Evolutionary conservation across 2,113 vertebrate species (phyloP).

Genomic region (Menidia beryllina): DNA sequence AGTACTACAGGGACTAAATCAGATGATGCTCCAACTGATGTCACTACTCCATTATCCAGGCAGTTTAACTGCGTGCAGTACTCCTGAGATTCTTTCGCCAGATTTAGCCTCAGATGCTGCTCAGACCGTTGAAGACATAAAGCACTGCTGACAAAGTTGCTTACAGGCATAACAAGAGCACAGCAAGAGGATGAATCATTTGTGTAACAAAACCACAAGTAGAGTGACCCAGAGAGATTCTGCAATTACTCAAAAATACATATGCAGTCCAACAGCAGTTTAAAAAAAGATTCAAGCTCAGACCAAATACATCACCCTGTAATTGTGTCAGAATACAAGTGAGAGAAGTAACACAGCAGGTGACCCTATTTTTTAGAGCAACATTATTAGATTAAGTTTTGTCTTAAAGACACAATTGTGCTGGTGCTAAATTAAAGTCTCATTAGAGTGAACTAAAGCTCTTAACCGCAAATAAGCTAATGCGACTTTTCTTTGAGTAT

Average conservation of each 20-base stretch:
- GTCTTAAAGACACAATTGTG: slow-evolving; percentile 5
- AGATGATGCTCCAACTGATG: slow-evolving; percentile 59
- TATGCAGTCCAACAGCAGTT: slow-evolving; percentile 18
- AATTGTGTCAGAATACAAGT: slow-evolving; percentile 8
- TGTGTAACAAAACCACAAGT: slow-evolving; percentile 18
- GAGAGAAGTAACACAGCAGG: slow-evolving; percentile 37
- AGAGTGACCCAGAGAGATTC: slow-evolving; percentile 43
- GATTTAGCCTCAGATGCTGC: slow-evolving; percentile 65
- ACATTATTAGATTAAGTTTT: slow-evolving; percentile 21
- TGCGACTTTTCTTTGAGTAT: background rate
- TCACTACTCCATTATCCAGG: slow-evolving; percentile 60
- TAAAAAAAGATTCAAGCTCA: slow-evolving; percentile 27
- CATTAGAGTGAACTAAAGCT: slow-evolving; percentile 32
- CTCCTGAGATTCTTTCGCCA: slow-evolving; percentile 58
- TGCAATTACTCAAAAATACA: slow-evolving; percentile 38
- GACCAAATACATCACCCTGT: slow-evolving; percentile 21
- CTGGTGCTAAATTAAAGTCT: slow-evolving; percentile 16
- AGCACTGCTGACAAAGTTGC: slow-evolving; percentile 55
- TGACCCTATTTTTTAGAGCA: slow-evolving; percentile 49
- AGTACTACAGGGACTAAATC: slow-evolving; percentile 48
- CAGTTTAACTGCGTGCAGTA: slow-evolving; percentile 56
- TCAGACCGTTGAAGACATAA: slow-evolving; percentile 61
- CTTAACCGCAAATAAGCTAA: background rate
- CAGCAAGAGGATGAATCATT: slow-evolving; percentile 50
- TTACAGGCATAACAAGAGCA: slow-evolving; percentile 43